Evolutionary conservation across 2,888 invertebrate species (phyloP).

Genomic region (Trisateles emortualis): DNA sequence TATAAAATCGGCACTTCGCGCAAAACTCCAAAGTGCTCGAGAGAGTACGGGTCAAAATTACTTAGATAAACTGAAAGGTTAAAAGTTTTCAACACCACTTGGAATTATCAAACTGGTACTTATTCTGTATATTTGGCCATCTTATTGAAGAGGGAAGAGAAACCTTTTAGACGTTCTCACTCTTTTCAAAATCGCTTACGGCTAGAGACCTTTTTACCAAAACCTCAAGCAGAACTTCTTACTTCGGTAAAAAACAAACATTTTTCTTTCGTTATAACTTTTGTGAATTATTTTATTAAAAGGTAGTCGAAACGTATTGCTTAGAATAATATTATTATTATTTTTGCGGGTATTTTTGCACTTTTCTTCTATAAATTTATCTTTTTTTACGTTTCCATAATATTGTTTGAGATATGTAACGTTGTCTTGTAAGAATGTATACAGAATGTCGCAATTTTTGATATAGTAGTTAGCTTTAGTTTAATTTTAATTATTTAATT

Average conservation of each 20-base stretch:
- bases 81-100: slow-evolving; percentile 51
- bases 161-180: slow-evolving; percentile 50
- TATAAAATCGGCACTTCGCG: slow-evolving; percentile 10
- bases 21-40: slow-evolving; percentile 17
- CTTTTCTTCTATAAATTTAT: background rate
- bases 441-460: too few species aligned
- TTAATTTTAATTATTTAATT: too few species aligned
- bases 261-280: slow-evolving; percentile 35
- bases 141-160: slow-evolving; percentile 48
- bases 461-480: too few species aligned
- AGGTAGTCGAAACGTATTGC: slow-evolving; percentile 4
- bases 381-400: too few species aligned
- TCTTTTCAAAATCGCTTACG: slow-evolving; percentile 66
- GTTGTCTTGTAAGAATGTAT: too few species aligned
- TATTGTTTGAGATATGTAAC: too few species aligned
- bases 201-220: slow-evolving; percentile 57
- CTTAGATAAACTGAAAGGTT: slow-evolving; percentile 49
- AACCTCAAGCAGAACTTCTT: slow-evolving; percentile 55
- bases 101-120: slow-evolving; percentile 57
- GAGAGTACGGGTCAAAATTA: slow-evolving; percentile 32
- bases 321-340: background rate
- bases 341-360: background rate
- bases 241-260: slow-evolving; percentile 50
- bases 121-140: slow-evolving; percentile 60
- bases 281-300: slow-evolving; percentile 19